These are phyloP conservation scores for Xerus inauris DNA, from an alignment of 2,113 vertebrate genomes.

Conservation along the genomic window DNA sequence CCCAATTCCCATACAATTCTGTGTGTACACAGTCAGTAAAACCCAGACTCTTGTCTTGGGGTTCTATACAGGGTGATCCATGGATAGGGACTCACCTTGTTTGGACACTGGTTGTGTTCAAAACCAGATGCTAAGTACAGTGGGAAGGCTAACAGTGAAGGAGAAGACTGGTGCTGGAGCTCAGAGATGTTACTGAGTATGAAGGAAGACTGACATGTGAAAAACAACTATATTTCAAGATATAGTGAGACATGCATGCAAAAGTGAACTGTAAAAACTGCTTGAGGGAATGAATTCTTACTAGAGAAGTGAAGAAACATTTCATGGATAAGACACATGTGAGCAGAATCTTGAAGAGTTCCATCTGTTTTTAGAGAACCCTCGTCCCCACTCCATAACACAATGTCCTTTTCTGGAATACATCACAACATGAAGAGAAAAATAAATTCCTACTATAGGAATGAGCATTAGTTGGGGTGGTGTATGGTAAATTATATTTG, in stretches of 20 bases:
- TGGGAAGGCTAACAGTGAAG: not conserved
- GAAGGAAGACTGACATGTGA: not conserved
- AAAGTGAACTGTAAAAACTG: slow-evolving; percentile 4
- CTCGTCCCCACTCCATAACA: fast-evolving
- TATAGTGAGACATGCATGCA: not conserved
- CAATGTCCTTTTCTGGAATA: not conserved
- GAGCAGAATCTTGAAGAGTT: not conserved
- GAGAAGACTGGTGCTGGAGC: not conserved
- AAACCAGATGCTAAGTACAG: not conserved
- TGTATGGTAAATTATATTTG: not conserved
- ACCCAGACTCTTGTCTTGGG: not conserved
- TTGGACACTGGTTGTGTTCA: not conserved
- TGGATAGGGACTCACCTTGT: not conserved
- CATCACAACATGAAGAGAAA: not conserved
- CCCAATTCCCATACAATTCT: not conserved
- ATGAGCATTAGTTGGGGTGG: not conserved
- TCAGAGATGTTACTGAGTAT: not conserved
- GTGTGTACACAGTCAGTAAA: not conserved
- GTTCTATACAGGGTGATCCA: not conserved
- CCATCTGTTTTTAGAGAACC: not conserved
- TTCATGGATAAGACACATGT: not conserved
- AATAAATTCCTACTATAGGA: not conserved
- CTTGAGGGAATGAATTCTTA: not conserved
- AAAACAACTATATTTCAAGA: not conserved
- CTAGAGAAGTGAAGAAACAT: not conserved